Conservation (phyloP, 2,113 vertebrate species). For the Anseranas semipalmata region DNA sequence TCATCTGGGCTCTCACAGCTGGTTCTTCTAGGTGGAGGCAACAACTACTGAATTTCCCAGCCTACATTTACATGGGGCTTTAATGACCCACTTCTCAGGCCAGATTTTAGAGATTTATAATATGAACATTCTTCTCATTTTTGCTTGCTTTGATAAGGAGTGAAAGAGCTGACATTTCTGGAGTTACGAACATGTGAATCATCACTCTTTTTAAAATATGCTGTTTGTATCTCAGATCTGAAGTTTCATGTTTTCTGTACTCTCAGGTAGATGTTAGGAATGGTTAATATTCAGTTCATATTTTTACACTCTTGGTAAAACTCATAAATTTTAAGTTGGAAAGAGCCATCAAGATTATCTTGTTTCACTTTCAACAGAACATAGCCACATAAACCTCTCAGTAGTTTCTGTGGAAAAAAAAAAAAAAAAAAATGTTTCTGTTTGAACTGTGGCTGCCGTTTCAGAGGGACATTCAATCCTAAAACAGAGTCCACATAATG, state of each 20-base stretch:
- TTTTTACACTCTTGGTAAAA: neutral
- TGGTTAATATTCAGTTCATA: neutral
- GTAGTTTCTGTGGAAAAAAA: neutral
- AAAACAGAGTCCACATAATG: neutral
- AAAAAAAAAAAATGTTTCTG: neutral
- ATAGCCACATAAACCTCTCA: neutral
- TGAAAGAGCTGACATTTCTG: neutral
- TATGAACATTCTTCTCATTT: neutral
- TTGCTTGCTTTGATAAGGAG: neutral
- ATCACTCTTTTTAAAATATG: neutral
- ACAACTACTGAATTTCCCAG: neutral
- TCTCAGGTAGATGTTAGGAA: neutral
- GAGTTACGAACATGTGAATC: neutral
- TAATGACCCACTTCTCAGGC: neutral
- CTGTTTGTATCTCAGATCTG: neutral
- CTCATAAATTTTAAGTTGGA: neutral
- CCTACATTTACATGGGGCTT: neutral
- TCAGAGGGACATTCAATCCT: neutral
- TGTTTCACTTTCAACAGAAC: constrained; percentile 11
- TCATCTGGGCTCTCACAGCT: neutral
- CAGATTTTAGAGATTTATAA: neutral
- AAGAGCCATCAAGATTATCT: neutral
- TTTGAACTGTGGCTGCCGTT: neutral
- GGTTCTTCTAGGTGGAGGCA: neutral
- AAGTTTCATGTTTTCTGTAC: neutral